Base-by-base conservation (phyloP, 2,888 invertebrate species). In the Cataglyphis cursor region DNA sequence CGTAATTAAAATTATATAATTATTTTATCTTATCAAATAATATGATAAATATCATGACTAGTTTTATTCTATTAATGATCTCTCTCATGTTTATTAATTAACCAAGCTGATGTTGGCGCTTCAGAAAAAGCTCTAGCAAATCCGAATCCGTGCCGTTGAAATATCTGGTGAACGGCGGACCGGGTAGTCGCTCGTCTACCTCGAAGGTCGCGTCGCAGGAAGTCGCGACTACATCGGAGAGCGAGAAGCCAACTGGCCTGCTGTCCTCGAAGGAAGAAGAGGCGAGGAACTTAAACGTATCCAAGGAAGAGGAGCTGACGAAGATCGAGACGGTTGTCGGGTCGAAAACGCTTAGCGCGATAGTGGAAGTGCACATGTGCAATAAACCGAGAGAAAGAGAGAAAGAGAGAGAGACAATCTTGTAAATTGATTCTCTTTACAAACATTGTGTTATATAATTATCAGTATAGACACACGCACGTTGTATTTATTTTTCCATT, bases 401-500 rank as follows among this genome's bases (percentile, higher is more conserved):
- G 6, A 12, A 12, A 64, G 61, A 70, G 64, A 44, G 28, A 61
- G 31, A 65, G 65, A 76, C 59, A 35, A 48, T 83, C 44, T 44
- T 75, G 51, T 81, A 59, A 51, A 64, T 51, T 51, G 72, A 59
- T 51, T 51, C 35, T 57, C 28, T 72, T 83, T 85, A 86, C 85
- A 89, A 51, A 92, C 89, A 90, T 93, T 94, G 93, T 94, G 94
- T 92, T 90, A 93, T 51, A 51, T 93, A 93, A 92, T 74, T 91
- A 91, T 90, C 90, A 91, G 91, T 93, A 92, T 93, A 93, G 91
- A 76, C 90, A 92, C 48, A 48, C 48, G 18, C 91, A 90, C 92
- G 91, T 93, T 93, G 92, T 94, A 93, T 94, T 92, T 93, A 94
- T 94, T 94, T 93, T 93, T 93, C 90, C 92, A 92, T 92, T 92